These are phyloP conservation scores for Parasteatoda tepidariorum DNA, from an alignment of 1,140 invertebrate genomes.

Conservation along the genomic window DNA sequence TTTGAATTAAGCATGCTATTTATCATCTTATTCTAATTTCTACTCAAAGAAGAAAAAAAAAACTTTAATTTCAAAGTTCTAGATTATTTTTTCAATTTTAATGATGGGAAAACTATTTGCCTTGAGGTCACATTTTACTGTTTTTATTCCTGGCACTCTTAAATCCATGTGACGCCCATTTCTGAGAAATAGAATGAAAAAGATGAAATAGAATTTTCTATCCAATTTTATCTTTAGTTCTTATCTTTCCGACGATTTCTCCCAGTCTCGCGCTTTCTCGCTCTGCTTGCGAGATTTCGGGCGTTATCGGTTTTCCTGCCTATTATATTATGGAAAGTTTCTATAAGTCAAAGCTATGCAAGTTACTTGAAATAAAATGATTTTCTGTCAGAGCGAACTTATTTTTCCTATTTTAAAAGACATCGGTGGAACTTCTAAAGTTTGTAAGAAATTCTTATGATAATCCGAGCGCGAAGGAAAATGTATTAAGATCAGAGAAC, in stretches of 20 bases:
- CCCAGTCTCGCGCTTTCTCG: conserved; percentile 4
- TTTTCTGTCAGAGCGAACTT: conserved; percentile 42
- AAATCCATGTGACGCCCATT: neutral
- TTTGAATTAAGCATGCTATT: no score
- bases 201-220: conserved; percentile 29
- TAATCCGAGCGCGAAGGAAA: conserved; percentile 20
- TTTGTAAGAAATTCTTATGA: conserved; percentile 20
- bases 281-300: conserved; percentile 29
- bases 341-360: conserved; percentile 38
- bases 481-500: conserved; percentile 46
- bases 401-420: conserved; percentile 41
- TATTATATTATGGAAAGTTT: conserved; percentile 50
- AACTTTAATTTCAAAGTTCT: no score
- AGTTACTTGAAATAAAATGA: conserved; percentile 48
- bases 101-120: no score
- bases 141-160: neutral
- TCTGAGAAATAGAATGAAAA: conserved; percentile 4
- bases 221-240: conserved; percentile 38
- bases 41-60: no score
- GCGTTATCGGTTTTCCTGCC: conserved; percentile 49
- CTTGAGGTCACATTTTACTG: neutral
- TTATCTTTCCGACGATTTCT: conserved; percentile 46
- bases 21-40: no score
- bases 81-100: no score
- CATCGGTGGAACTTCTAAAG: conserved; percentile 1